Percentiles rank a stretch among this genome's conserved stretches.
Conservation (phyloP, 1,140 invertebrate species). For the Sogatella furcifera region DNA sequence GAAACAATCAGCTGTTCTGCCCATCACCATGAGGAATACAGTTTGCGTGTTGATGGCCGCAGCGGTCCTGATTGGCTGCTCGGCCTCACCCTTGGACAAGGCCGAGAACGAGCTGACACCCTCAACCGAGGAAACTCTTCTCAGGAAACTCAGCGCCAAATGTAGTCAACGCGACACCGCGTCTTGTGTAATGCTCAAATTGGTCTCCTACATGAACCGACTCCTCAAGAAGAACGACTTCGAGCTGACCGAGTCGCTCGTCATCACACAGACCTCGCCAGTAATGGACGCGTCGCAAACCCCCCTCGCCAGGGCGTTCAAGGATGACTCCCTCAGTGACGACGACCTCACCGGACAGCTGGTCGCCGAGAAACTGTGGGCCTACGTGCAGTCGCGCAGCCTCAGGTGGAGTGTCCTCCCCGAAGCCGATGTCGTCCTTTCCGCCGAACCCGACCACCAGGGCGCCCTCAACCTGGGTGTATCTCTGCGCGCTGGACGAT, state of each 20-base stretch:
- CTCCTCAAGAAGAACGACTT: conserved; percentile 65
- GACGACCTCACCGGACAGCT: conserved; percentile 58
- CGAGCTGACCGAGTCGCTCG: conserved; percentile 59
- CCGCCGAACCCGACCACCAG: conserved; percentile 51
- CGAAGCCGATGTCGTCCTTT: conserved; percentile 62
- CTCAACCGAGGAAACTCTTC: conserved; percentile 49
- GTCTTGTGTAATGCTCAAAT: conserved; percentile 66
- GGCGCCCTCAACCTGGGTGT: conserved; percentile 60
- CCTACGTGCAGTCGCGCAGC: conserved; percentile 57
- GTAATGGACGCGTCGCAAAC: conserved; percentile 10
- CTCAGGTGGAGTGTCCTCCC: conserved; percentile 56
- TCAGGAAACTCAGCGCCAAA: conserved; percentile 60
- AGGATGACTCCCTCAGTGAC: conserved; percentile 35
- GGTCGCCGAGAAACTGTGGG: conserved; percentile 58
- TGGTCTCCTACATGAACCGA: conserved; percentile 68
- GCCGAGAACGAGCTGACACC: conserved; percentile 1
- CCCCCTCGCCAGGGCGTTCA: conserved; percentile 25
- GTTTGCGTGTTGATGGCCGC: neutral
- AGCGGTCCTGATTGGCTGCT: neutral
- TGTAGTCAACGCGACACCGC: conserved; percentile 62
- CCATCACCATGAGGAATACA: neutral
- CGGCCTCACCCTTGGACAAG: neutral
- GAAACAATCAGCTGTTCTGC: no score
- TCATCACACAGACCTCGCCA: conserved; percentile 54
- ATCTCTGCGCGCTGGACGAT: conserved; percentile 36